Evolutionary conservation across 2,888 invertebrate genomes (phyloP).

Genomic region (Phrixothrix hirtus): DNA sequence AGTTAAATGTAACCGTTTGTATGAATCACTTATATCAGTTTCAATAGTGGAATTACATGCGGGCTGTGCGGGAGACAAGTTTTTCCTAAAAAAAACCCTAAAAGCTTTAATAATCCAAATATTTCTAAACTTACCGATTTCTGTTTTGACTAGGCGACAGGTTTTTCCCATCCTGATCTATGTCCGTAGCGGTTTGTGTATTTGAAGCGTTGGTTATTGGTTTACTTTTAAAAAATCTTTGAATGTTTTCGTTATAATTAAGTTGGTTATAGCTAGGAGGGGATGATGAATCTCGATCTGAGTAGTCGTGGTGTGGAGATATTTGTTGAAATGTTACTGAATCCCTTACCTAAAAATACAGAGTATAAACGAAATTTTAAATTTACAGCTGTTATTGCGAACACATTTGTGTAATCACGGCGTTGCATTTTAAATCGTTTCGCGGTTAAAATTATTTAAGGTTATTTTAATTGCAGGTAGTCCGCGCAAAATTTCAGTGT

Average conservation of each 20-base stretch:
- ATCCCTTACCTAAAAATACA: slow-evolving; percentile 67
- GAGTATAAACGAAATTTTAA: not conserved
- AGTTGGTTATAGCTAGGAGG: slow-evolving; percentile 83
- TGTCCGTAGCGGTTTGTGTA: slow-evolving; percentile 55
- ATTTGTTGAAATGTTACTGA: slow-evolving; percentile 84
- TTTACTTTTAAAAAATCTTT: slow-evolving; percentile 68
- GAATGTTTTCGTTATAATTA: slow-evolving; percentile 78
- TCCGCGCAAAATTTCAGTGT: too few species aligned
- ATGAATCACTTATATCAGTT: slow-evolving; percentile 53
- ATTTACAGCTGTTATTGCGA: too few species aligned
- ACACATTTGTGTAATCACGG: too few species aligned
- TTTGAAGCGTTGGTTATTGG: slow-evolving; percentile 64
- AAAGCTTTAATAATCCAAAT: too few species aligned
- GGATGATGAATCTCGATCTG: slow-evolving; percentile 76
- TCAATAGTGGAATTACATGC: slow-evolving; percentile 60
- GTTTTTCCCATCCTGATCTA: slow-evolving; percentile 53
- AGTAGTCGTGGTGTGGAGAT: slow-evolving; percentile 81
- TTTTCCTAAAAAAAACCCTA: slow-evolving; percentile 56
- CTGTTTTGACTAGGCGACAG: slow-evolving; percentile 41
- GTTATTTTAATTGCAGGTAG: too few species aligned
- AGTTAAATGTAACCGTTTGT: slow-evolving; percentile 62
- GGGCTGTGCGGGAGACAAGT: slow-evolving; percentile 54
- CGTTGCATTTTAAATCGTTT: too few species aligned
- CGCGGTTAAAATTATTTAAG: too few species aligned
- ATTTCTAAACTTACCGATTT: slow-evolving; percentile 28